A percentile compares a stretch with the other conserved stretches of the same genome.
Evolutionary conservation across 2,797 vertebrate species (phyloP).

Genomic region (Hemitrygon akajei): DNA sequence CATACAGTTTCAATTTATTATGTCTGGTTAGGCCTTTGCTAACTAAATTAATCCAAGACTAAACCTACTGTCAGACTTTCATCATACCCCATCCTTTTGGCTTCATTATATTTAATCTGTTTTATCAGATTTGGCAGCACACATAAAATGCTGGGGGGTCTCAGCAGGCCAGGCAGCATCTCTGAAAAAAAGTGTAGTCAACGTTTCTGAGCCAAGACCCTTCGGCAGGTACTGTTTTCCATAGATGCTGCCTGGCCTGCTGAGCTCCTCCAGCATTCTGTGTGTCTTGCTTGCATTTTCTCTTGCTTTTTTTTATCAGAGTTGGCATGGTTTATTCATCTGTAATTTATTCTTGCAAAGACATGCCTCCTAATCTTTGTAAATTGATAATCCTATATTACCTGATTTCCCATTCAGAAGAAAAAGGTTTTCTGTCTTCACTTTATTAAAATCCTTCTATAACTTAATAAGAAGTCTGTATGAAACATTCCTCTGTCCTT

Average conservation of each 20-base stretch:
- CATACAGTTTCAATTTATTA: neutral
- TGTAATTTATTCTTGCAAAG: neutral
- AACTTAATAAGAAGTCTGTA: neutral
- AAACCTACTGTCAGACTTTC: neutral
- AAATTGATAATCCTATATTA: neutral
- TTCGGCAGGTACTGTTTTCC: no score
- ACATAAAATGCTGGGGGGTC: no score
- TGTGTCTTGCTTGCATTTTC: no score
- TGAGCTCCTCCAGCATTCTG: no score
- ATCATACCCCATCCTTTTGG: neutral
- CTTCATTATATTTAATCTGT: neutral
- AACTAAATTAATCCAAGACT: neutral
- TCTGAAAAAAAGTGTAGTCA: no score
- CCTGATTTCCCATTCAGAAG: neutral
- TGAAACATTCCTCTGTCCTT: neutral
- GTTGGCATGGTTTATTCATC: neutral
- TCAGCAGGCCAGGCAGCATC: no score
- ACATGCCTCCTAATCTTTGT: neutral
- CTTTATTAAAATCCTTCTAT: neutral
- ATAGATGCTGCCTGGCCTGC: no score
- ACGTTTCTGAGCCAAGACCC: no score
- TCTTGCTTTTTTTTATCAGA: neutral
- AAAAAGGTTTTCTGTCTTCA: neutral
- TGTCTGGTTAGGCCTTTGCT: neutral
- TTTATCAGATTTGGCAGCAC: neutral